Evolutionary conservation across 2,113 vertebrate species (phyloP).

Genomic region (Gymnarchus niloticus): DNA sequence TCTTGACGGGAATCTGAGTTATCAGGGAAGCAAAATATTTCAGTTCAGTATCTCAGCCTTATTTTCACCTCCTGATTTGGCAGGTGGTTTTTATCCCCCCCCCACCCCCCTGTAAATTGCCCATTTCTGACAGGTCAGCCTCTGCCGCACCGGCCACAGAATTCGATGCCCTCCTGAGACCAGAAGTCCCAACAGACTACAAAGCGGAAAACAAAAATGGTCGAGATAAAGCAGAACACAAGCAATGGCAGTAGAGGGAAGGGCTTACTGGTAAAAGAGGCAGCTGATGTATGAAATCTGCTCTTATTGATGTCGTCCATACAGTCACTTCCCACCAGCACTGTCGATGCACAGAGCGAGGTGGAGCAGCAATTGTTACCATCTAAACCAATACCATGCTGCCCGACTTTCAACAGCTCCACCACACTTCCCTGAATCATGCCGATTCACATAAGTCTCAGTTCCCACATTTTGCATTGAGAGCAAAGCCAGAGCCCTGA

Average conservation of each 20-base stretch:
- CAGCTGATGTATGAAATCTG: constrained; percentile 3
- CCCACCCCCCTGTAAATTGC: background rate
- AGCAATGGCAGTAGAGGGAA: background rate
- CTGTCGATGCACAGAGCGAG: background rate
- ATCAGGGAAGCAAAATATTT: background rate
- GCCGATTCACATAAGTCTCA: constrained; percentile 11
- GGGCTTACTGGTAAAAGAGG: background rate
- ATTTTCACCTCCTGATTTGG: background rate
- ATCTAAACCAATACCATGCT: background rate
- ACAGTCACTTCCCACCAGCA: constrained; percentile 1
- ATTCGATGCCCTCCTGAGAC: background rate
- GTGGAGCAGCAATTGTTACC: background rate
- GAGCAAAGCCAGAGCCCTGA: background rate
- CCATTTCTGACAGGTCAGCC: constrained; percentile 17
- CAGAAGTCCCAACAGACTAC: background rate
- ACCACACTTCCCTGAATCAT: background rate
- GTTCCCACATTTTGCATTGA: background rate
- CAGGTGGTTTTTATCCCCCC: background rate
- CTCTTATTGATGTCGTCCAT: background rate
- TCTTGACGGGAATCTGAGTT: background rate
- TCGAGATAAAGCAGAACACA: background rate
- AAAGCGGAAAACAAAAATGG: background rate
- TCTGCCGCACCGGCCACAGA: background rate
- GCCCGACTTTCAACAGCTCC: constrained; percentile 1
- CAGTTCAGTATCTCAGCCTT: background rate